Conservation (phyloP, 2,888 invertebrate genomes). For the Asteroscopus sphinx region DNA sequence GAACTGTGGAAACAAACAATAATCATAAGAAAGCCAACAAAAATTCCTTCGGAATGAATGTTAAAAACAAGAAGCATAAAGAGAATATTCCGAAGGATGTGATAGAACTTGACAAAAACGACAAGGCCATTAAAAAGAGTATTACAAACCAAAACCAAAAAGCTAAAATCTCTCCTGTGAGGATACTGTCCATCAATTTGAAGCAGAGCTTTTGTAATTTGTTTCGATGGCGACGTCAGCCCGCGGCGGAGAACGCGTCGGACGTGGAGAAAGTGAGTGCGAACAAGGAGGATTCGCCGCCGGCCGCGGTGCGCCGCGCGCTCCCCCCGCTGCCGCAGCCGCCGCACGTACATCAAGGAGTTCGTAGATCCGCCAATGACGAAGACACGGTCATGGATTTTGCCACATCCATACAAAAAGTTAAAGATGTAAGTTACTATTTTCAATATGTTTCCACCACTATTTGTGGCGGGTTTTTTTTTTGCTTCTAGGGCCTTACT, state of each 20-base stretch:
- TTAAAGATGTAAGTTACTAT: conserved; percentile 95
- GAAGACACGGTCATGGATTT: conserved; percentile 93
- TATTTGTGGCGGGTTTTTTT: no score
- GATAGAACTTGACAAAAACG: conserved; percentile 82
- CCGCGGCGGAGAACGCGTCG: conserved; percentile 66
- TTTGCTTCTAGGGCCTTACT: no score
- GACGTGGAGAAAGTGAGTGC: conserved; percentile 72
- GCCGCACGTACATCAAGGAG: conserved; percentile 68
- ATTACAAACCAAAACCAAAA: conserved; percentile 71
- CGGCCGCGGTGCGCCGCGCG: conserved; percentile 81
- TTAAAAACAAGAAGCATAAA: conserved; percentile 91
- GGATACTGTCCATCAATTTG: conserved; percentile 93
- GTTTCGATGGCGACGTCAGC: conserved; percentile 91
- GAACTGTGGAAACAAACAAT: conserved; percentile 81
- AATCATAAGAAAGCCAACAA: conserved; percentile 86
- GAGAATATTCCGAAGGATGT: conserved; percentile 75
- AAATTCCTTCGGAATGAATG: conserved; percentile 90
- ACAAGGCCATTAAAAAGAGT: conserved; percentile 73
- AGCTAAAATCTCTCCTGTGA: conserved; percentile 91
- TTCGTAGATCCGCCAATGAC: conserved; percentile 69
- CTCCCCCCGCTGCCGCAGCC: conserved; percentile 83
- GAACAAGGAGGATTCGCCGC: conserved; percentile 73
- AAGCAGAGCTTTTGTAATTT: conserved; percentile 96
- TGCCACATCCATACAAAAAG: conserved; percentile 97
- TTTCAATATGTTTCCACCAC: no score